Conservation (phyloP, 2,113 vertebrate genomes). For the Procavia capensis region DNA sequence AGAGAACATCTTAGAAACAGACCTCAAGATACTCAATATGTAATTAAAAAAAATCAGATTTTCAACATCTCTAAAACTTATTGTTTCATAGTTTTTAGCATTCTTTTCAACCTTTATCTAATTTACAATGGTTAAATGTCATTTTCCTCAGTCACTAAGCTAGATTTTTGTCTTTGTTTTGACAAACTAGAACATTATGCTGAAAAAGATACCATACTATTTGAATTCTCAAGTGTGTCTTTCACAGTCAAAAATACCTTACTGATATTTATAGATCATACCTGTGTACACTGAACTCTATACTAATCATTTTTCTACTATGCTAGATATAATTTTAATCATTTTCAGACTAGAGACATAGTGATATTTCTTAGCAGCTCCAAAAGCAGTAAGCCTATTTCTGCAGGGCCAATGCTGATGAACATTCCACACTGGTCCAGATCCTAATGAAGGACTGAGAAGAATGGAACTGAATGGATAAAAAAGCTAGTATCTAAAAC, state of each 20-base stretch:
- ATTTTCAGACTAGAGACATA: not conserved
- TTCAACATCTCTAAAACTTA: not conserved
- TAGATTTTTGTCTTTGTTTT: slow-evolving; percentile 47
- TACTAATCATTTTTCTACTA: slow-evolving; percentile 46
- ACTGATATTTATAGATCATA: slow-evolving; percentile 2
- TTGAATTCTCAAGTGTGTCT: slow-evolving; percentile 1
- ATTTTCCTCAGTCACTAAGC: slow-evolving; percentile 27
- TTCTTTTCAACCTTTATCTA: not conserved
- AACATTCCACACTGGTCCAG: not conserved
- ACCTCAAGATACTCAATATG: not conserved
- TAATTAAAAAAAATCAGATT: not conserved
- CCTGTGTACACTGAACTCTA: not conserved
- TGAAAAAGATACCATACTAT: not conserved
- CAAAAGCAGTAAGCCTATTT: not conserved
- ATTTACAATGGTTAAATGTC: slow-evolving; percentile 52
- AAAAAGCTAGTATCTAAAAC: not conserved
- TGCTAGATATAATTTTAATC: not conserved
- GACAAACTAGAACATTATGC: not conserved
- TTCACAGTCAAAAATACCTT: slow-evolving; percentile 4
- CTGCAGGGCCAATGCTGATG: not conserved
- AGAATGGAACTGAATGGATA: not conserved
- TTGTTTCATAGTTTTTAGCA: not conserved
- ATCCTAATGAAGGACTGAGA: not conserved
- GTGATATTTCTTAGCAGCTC: not conserved
- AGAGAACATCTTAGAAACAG: not conserved